A percentile compares a stretch with the other conserved stretches of the same genome.
Evolutionary conservation across 2,797 vertebrate genomes (phyloP).

Genomic region (Pampus argenteus): DNA sequence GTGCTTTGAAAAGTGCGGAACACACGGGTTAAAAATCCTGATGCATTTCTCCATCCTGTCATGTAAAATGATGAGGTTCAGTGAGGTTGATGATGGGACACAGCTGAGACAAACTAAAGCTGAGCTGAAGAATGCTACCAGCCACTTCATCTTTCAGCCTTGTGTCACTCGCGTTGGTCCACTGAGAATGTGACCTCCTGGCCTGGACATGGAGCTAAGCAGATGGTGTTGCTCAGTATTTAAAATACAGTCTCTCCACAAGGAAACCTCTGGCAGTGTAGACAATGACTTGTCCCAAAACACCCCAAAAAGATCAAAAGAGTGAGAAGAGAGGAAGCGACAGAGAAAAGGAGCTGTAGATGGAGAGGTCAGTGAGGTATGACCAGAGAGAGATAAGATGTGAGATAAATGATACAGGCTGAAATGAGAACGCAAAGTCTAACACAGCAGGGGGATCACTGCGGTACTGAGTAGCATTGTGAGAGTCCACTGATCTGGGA

Average conservation of each 20-base stretch:
- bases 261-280: slow-evolving; percentile 49
- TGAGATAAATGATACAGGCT: slow-evolving; percentile 13
- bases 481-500: slow-evolving; percentile 46
- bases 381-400: slow-evolving; percentile 9
- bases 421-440: slow-evolving; percentile 32
- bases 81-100: slow-evolving; percentile 18
- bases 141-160: slow-evolving; percentile 71
- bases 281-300: slow-evolving; percentile 52
- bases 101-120: slow-evolving; percentile 37
- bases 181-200: slow-evolving; percentile 72
- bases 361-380: slow-evolving; percentile 8
- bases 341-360: slow-evolving; percentile 8
- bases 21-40: slow-evolving; percentile 24
- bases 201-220: slow-evolving; percentile 64
- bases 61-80: background rate
- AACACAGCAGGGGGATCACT: slow-evolving; percentile 22
- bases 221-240: slow-evolving; percentile 73
- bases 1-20: slow-evolving; percentile 31
- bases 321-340: slow-evolving; percentile 14
- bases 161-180: slow-evolving; percentile 53
- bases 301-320: slow-evolving; percentile 34
- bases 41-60: background rate
- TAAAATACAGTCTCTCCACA: slow-evolving; percentile 57
- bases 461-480: slow-evolving; percentile 45
- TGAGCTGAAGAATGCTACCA: slow-evolving; percentile 67